Base-by-base conservation (phyloP, 2,113 vertebrate genomes). In the Dendrocopos noguchii region DNA sequence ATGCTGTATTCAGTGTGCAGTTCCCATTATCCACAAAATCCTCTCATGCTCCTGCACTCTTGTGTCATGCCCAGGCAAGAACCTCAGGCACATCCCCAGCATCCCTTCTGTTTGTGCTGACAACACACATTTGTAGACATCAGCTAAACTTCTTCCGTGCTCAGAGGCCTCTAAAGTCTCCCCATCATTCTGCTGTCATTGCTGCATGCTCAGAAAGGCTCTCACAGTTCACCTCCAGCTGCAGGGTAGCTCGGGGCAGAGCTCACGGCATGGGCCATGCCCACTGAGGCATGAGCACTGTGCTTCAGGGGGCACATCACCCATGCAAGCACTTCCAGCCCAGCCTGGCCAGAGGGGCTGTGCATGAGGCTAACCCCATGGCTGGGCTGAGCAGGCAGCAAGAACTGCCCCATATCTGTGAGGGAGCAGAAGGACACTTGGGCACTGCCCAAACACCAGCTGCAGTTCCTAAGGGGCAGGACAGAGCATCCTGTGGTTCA, bases 341-440 rank as follows among this genome's bases (percentile, higher is more conserved):
- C 60, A 25, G 68, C 46, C 53, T 6, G 17, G 80, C 59, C 2
- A 0, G 0, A 0, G 34, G 39, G 15, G 12, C 55, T 2, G 2
- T 0, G 31, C 12, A 4, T 63, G 21, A 22, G 47, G 20, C 31
- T 56, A 56, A 39, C 42, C 10, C 59, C 9, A 27, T 17, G 15
- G 74, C 66, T 29, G 47, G 24, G 22, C 36, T 18, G 24, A 6
- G 27, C 1, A 34, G 21, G n/a, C 64, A 73, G 39, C 6, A 5
- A 15, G 77, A 66, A 33, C 33, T 14, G 29, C 47, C 28, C 21
- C 6, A 20, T 28, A 28, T 2, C 0, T 0, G 1, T 2, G 3
- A 55, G 8, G 19, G 36, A 47, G 20, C 42, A n/a, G 24, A 3
- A 21, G 31, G 29, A 33, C 20, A 15, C 39, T 12, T 4, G 0